A percentile compares a stretch with the other conserved stretches of the same genome.
Conservation (phyloP, 2,797 vertebrate species). For the Arnoldichthys spilopterus region DNA sequence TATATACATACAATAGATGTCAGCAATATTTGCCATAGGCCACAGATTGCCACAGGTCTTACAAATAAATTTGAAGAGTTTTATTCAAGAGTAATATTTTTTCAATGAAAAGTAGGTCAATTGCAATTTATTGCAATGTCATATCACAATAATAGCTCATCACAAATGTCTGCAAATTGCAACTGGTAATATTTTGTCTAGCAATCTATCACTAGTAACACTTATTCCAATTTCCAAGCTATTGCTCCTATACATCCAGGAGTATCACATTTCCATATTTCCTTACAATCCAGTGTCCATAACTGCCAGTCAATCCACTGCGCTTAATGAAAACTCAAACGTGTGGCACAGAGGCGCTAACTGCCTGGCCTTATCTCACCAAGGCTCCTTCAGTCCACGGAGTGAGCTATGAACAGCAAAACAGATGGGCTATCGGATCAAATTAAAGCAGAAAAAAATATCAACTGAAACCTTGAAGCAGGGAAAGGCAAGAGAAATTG, state of each 20-base stretch:
- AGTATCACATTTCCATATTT: neutral
- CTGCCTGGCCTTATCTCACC: constrained; percentile 16
- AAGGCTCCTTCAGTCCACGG: constrained; percentile 9
- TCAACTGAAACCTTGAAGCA: constrained; percentile 29
- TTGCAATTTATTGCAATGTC: too few relatives aligned
- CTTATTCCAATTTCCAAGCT: neutral
- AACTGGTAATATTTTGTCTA: too few relatives aligned
- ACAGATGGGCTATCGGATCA: constrained; percentile 37
- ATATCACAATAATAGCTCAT: too few relatives aligned
- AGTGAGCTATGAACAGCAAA: constrained; percentile 39
- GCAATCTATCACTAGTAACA: neutral
- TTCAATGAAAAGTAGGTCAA: too few relatives aligned
- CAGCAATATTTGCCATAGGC: too few relatives aligned
- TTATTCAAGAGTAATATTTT: too few relatives aligned
- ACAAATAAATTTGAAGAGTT: too few relatives aligned
- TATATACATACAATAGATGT: too few relatives aligned
- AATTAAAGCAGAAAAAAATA: constrained; percentile 44
- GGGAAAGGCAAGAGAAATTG: constrained; percentile 38
- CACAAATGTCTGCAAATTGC: too few relatives aligned
- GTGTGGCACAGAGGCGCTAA: neutral
- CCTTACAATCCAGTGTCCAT: neutral
- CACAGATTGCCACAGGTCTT: too few relatives aligned
- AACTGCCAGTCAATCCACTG: neutral
- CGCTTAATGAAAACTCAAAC: constrained; percentile 20
- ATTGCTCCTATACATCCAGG: neutral